A percentile compares a stretch with the other conserved stretches of the same genome.
Evolutionary conservation across 2,888 invertebrate species (phyloP).

Genomic region (Allolobophora icterica): DNA sequence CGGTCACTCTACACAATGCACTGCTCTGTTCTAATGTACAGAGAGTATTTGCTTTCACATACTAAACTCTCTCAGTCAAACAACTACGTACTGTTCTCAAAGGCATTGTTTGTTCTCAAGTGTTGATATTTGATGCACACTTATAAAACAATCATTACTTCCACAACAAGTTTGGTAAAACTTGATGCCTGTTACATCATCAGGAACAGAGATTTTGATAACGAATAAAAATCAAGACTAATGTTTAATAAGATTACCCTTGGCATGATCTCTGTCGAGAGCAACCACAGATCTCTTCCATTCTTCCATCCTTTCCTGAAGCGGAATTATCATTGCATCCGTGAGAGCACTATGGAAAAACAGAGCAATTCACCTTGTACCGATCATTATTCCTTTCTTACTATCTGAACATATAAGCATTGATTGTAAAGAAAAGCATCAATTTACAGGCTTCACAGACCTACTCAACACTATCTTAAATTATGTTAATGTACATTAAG

Average conservation of each 20-base stretch:
- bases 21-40: not conserved
- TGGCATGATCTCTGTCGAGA: constrained; percentile 86
- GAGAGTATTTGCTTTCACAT: not conserved
- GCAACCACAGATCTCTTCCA: constrained; percentile 84
- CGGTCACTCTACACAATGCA: not conserved
- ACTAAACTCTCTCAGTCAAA: not conserved
- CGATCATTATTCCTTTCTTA: not conserved
- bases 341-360: constrained; percentile 42
- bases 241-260: constrained; percentile 70
- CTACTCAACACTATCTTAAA: too few relatives aligned
- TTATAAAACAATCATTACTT: not conserved
- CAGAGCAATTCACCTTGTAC: not conserved
- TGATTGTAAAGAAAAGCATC: too few relatives aligned
- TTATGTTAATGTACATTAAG: too few relatives aligned
- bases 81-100: not conserved
- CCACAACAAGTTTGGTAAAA: not conserved
- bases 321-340: constrained; percentile 46
- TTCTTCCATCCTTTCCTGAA: constrained; percentile 73
- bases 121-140: not conserved
- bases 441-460: too few relatives aligned
- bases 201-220: not conserved
- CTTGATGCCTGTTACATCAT: not conserved
- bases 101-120: not conserved
- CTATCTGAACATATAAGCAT: not conserved
- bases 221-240: not conserved